Conservation (phyloP, 1,140 invertebrate genomes). For the Elymnias hypermnestra region DNA sequence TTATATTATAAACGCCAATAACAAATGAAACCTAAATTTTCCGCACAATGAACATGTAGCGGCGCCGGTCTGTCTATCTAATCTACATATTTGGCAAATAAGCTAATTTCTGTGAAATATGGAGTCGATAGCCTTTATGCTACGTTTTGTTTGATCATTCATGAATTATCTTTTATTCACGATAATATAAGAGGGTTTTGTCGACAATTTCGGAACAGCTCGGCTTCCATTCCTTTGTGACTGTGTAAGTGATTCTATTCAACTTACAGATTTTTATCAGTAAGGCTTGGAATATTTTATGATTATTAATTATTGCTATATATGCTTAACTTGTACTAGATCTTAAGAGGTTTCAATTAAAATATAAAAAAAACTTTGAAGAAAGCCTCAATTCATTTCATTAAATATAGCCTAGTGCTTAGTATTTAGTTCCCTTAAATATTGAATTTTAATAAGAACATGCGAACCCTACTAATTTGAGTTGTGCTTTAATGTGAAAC, state of each 20-base stretch:
- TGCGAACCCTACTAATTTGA: too few species aligned
- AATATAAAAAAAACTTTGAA: too few species aligned
- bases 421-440: too few species aligned
- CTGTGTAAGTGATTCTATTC: conserved; percentile 22
- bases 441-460: too few species aligned
- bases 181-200: conserved; percentile 22
- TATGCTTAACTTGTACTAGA: too few species aligned
- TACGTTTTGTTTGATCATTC: conserved; percentile 45
- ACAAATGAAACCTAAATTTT: conserved; percentile 38
- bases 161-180: conserved; percentile 31
- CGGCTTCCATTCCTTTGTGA: conserved; percentile 20
- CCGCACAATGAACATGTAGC: conserved; percentile 31
- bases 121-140: conserved; percentile 42
- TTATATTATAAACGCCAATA: background rate
- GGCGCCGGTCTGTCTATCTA: conserved; percentile 49
- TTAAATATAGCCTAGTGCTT: too few species aligned
- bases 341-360: too few species aligned
- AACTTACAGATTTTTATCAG: conserved; percentile 13
- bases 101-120: conserved; percentile 62
- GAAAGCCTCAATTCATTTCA: too few species aligned
- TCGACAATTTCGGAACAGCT: conserved; percentile 19
- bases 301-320: background rate
- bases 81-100: conserved; percentile 66
- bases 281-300: conserved; percentile 1
- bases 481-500: too few species aligned